A percentile compares a stretch with the other conserved stretches of the same genome.
Conservation (phyloP, 2,797 vertebrate species). For the Myiotriccus ornatus region DNA sequence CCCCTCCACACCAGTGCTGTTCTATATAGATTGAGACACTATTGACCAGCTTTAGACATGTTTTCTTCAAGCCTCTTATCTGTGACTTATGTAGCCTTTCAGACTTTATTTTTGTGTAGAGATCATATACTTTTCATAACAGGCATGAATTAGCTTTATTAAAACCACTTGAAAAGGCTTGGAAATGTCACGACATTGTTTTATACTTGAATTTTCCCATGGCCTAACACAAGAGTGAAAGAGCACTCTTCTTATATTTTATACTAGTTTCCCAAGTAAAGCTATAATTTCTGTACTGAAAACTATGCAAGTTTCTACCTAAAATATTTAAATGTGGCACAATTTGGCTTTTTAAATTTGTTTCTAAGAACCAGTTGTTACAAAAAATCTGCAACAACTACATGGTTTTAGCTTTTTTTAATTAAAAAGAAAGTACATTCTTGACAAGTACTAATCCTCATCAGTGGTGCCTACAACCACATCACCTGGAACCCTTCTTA, state of each 20-base stretch:
- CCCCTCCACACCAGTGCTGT: neutral
- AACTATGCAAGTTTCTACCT: neutral
- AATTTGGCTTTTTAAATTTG: neutral
- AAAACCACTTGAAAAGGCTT: neutral
- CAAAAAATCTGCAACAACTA: neutral
- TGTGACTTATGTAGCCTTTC: neutral
- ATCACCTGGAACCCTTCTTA: neutral
- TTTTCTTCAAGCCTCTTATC: neutral
- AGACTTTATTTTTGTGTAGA: neutral
- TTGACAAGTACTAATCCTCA: neutral
- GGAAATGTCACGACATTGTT: neutral
- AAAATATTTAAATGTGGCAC: neutral
- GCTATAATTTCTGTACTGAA: neutral
- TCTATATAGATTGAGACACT: neutral
- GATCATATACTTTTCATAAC: neutral
- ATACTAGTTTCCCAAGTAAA: neutral
- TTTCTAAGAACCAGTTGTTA: neutral
- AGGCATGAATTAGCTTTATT: neutral
- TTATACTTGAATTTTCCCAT: neutral
- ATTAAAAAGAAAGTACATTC: neutral
- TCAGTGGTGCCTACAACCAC: neutral
- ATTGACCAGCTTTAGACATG: neutral
- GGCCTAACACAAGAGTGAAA: neutral
- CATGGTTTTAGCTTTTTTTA: neutral
- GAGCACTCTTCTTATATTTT: neutral